Base-by-base conservation (phyloP, 2,113 vertebrate genomes). In the Anas platyrhynchos region DNA sequence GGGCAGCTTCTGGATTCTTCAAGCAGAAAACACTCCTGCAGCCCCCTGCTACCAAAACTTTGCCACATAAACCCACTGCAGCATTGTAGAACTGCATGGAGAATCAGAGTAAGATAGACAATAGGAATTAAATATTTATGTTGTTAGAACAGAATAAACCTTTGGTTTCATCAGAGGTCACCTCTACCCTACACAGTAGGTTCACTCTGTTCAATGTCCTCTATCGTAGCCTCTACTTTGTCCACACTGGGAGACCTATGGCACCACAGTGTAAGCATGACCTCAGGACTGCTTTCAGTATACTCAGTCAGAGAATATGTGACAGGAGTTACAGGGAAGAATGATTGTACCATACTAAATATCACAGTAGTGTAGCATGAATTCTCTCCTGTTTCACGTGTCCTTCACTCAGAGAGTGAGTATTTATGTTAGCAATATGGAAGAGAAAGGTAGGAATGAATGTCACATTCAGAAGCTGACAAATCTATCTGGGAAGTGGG, bases 231-330 rank as follows among this genome's bases (percentile, higher is more conserved):
- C 4, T 87, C 16, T 6, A 29, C 36, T 2, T 6, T 55, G 26
- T 4, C 26, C 50, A 44, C 11, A 6, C 0, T n/a, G 29, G 43
- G 25, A 83, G 18, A 74, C 2, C 9, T 56, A 6, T 10, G 61
- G 16, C 23, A 34, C 9, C 6, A 23, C 16, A 27, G n/a, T 3
- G 50, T 90, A 68, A 27, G 9, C 25, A 8, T 32, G 13, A 58
- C 25, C 31, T 85, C n/a, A 65, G 18, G 59, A 68, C 34, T 63
- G 25, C 5, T 11, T 77, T 58, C 36, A 43, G 46, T 48, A 48
- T 48, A 21, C 46, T 48, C 46, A 46, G 8, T 17, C 44, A 48
- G 46, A 22, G 20, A 48, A 48, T 48, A 48, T 22, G 46, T 48
- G 46, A 21, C 46, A 48, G 46, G 20, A 21, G 46, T 48, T 48